Evolutionary conservation across 1,140 invertebrate genomes (phyloP).

Genomic region (Plectrocnemia conspersa): DNA sequence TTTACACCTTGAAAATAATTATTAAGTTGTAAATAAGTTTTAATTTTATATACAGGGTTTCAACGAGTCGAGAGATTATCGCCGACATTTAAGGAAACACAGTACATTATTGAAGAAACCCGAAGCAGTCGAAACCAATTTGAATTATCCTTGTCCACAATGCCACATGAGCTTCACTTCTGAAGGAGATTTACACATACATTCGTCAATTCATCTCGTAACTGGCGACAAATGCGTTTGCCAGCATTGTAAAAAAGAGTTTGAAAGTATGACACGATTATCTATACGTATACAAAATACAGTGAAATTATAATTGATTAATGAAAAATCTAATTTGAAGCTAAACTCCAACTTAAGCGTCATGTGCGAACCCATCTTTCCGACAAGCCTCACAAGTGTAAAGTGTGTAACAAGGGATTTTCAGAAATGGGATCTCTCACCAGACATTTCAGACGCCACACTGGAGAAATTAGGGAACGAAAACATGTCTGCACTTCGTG

Average conservation of each 20-base stretch:
- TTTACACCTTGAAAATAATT: background rate
- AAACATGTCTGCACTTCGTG: conserved; percentile 40
- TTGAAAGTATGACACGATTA: conserved; percentile 26
- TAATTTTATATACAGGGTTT: conserved; percentile 27
- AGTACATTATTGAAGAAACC: conserved; percentile 5
- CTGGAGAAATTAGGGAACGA: conserved; percentile 40
- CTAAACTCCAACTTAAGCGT: conserved; percentile 32
- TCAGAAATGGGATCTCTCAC: conserved; percentile 37
- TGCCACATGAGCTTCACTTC: conserved; percentile 32
- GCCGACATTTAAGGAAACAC: conserved; percentile 31
- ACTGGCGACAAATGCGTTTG: conserved; percentile 25
- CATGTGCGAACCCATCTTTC: conserved; percentile 39
- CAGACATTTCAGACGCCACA: conserved; percentile 41
- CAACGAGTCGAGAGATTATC: conserved; percentile 26
- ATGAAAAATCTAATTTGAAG: conserved; percentile 21
- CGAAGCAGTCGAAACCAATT: background rate
- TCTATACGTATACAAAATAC: too few species aligned
- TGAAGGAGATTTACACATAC: conserved; percentile 31
- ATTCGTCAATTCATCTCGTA: conserved; percentile 30
- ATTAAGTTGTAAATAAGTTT: too few species aligned
- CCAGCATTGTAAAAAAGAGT: conserved; percentile 34
- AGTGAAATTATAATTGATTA: conserved; percentile 4
- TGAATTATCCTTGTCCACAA: conserved; percentile 23
- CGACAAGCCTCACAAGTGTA: conserved; percentile 41
- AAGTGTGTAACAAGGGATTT: conserved; percentile 40